These are phyloP conservation scores for Lerema accius DNA, from an alignment of 1,140 invertebrate genomes.

Conservation along the genomic window DNA sequence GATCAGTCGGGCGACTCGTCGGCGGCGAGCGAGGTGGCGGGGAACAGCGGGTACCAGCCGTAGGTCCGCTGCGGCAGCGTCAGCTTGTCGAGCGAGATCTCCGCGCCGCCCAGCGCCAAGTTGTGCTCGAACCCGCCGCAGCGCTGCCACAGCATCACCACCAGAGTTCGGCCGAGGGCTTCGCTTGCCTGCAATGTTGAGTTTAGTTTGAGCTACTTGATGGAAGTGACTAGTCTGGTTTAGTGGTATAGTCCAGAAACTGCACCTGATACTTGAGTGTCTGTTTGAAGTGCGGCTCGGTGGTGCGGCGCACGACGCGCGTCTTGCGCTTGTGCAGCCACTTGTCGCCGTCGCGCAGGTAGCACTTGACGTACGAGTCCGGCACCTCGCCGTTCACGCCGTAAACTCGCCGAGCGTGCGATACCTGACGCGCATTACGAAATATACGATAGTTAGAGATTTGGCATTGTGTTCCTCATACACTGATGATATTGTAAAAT, in stretches of 20 bases:
- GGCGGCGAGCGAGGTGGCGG: constrained; percentile 80
- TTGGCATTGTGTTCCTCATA: too few relatives aligned
- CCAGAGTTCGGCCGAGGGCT: constrained; percentile 91
- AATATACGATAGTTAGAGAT: too few relatives aligned
- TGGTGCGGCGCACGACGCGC: constrained; percentile 89
- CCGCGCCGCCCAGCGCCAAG: constrained; percentile 92
- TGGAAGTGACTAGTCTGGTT: too few relatives aligned
- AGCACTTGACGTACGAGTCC: constrained; percentile 98
- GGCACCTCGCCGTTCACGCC: constrained; percentile 79
- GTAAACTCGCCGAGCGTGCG: constrained; percentile 74
- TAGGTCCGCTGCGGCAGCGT: constrained; percentile 90
- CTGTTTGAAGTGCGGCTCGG: constrained; percentile 93
- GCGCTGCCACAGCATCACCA: constrained; percentile 95
- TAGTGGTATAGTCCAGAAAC: too few relatives aligned
- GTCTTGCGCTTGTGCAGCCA: constrained; percentile 96
- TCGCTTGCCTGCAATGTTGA: constrained; percentile 89
- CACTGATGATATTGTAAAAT: too few relatives aligned
- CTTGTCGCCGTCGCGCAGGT: constrained; percentile 93
- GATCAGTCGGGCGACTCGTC: constrained; percentile 80
- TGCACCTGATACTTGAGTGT: constrained; percentile 94
- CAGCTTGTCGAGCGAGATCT: constrained; percentile 91
- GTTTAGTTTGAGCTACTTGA: too few relatives aligned
- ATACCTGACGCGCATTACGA: too few relatives aligned
- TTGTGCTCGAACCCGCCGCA: constrained; percentile 94
- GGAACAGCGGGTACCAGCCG: constrained; percentile 95